Conservation (phyloP, 2,113 vertebrate species). For the Gnathonemus echidnorhynchus region DNA sequence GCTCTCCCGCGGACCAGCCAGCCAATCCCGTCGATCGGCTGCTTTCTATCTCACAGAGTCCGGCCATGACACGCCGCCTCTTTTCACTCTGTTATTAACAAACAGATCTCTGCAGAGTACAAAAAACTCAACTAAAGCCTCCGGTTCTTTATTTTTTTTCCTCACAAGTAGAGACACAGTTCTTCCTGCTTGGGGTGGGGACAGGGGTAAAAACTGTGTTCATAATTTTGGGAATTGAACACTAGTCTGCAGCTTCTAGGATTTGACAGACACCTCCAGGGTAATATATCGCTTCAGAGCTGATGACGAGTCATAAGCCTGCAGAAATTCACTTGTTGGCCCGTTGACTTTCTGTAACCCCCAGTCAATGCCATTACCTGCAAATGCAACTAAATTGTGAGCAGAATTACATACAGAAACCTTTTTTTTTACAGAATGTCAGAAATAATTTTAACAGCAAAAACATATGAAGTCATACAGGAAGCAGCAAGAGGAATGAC, state of each 20-base stretch:
- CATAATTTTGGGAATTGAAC: not conserved
- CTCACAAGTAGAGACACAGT: not conserved
- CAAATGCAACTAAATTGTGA: not conserved
- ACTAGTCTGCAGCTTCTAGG: not conserved
- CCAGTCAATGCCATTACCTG: not conserved
- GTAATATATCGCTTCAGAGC: not conserved
- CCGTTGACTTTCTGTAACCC: not conserved
- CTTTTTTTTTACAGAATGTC: not conserved
- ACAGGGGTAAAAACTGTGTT: not conserved
- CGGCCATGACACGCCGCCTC: slow-evolving; percentile 24
- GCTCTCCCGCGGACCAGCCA: slow-evolving; percentile 57
- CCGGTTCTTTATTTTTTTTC: not conserved
- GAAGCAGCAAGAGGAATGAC: not conserved
- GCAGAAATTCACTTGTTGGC: not conserved
- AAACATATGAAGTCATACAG: not conserved
- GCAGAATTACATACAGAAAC: not conserved
- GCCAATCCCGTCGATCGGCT: not conserved
- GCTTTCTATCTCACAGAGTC: slow-evolving; percentile 32
- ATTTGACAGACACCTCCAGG: not conserved
- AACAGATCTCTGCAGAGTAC: not conserved
- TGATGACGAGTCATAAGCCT: not conserved
- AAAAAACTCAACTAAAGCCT: not conserved
- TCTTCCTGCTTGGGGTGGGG: not conserved
- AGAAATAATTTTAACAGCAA: not conserved
- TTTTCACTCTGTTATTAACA: not conserved